Percentiles rank a stretch among this genome's conserved stretches.
These are phyloP conservation scores for Heteronetta atricapilla DNA, from an alignment of 2,113 vertebrate species.

Conservation along the genomic window DNA sequence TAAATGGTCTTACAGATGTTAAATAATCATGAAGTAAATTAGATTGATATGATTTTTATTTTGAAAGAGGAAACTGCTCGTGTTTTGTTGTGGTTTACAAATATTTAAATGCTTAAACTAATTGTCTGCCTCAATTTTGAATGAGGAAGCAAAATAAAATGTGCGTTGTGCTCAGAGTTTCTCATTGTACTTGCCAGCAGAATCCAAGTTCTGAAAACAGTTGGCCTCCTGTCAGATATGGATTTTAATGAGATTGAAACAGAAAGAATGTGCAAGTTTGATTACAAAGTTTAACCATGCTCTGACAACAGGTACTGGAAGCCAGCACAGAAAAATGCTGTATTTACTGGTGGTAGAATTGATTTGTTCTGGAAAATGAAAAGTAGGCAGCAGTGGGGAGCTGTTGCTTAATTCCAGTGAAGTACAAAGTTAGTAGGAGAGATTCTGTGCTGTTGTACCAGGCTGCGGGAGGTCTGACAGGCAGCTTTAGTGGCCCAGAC, in stretches of 20 bases:
- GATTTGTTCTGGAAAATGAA: slow-evolving; percentile 5
- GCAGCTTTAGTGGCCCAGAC: neutral
- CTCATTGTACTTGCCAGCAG: slow-evolving; percentile 48
- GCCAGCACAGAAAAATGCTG: neutral
- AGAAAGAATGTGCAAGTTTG: slow-evolving; percentile 49
- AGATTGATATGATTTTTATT: slow-evolving; percentile 27
- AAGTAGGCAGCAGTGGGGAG: neutral
- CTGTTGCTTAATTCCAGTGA: neutral
- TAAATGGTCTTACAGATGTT: neutral
- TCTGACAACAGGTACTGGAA: slow-evolving; percentile 12
- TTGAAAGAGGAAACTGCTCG: slow-evolving; percentile 25
- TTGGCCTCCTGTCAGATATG: slow-evolving; percentile 52
- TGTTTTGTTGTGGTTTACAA: slow-evolving; percentile 50
- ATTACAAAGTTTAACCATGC: slow-evolving; percentile 18
- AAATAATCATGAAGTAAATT: slow-evolving; percentile 25
- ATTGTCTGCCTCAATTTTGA: slow-evolving; percentile 27
- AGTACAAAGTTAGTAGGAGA: neutral
- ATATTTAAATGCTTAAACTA: slow-evolving; percentile 44
- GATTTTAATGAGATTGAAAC: slow-evolving; percentile 53
- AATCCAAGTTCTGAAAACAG: slow-evolving; percentile 36
- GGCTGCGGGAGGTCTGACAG: neutral
- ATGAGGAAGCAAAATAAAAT: slow-evolving; percentile 52
- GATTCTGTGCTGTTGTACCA: neutral
- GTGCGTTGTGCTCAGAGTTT: slow-evolving; percentile 27
- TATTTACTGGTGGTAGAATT: neutral